These are phyloP conservation scores for Macquaria ambigua DNA, from an alignment of 2,113 vertebrate species.

Conservation along the genomic window DNA sequence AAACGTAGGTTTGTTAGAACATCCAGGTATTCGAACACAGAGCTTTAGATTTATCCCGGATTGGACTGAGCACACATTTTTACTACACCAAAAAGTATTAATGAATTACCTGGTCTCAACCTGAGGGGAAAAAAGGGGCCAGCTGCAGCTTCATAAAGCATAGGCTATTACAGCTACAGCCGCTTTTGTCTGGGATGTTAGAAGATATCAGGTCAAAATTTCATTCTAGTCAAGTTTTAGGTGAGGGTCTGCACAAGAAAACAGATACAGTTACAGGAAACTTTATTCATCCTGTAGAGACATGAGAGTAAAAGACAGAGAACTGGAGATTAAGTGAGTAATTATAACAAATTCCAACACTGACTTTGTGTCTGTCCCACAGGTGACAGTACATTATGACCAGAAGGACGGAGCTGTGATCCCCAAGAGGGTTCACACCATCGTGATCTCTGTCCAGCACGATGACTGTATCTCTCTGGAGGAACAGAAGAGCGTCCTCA, in stretches of 20 bases:
- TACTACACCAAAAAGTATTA: not conserved
- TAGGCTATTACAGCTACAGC: not conserved
- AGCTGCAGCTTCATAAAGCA: slow-evolving; percentile 11
- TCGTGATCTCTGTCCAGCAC: slow-evolving; percentile 96
- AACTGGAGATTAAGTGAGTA: not conserved
- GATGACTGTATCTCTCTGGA: slow-evolving; percentile 88
- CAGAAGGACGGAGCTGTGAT: slow-evolving; percentile 91
- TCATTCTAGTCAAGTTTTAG: not conserved
- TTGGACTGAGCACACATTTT: not conserved
- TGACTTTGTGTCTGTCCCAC: slow-evolving; percentile 12
- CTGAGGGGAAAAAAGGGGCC: not conserved
- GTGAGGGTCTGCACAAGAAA: no score
- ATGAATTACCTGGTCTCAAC: slow-evolving; percentile 5
- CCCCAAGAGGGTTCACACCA: slow-evolving; percentile 92
- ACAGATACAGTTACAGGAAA: not conserved
- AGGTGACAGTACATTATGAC: slow-evolving; percentile 93
- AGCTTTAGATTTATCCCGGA: not conserved
- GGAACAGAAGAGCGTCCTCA: slow-evolving; percentile 89
- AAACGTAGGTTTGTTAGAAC: slow-evolving; percentile 14
- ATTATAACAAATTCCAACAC: not conserved
- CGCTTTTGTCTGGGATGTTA: not conserved
- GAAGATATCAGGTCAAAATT: not conserved
- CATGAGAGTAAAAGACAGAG: not conserved
- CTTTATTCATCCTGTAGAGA: no score
- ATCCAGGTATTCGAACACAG: not conserved